Evolutionary conservation across 2,113 vertebrate species (phyloP).

Genomic region (Pituophis catenifer): DNA sequence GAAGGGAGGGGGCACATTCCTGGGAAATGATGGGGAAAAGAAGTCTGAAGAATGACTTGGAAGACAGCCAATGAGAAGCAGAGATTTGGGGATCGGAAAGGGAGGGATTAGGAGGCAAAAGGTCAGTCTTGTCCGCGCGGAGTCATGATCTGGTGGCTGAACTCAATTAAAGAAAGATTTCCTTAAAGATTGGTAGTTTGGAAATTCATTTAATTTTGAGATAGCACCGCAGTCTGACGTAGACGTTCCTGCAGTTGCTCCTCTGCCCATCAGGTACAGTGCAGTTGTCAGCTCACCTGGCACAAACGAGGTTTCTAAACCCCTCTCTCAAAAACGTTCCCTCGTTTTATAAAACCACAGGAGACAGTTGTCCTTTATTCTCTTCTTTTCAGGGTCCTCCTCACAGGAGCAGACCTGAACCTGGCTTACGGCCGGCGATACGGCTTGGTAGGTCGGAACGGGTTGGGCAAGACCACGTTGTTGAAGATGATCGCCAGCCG

Average conservation of each 20-base stretch:
- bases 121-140: too few relatives aligned
- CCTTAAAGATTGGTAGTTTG: too few relatives aligned
- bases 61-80: too few relatives aligned
- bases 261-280: not conserved
- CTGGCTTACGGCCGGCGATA: constrained; percentile 87
- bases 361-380: not conserved
- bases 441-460: constrained; percentile 91
- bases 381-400: constrained; percentile 75
- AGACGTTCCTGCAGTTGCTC: not conserved
- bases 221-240: too few relatives aligned
- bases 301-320: not conserved
- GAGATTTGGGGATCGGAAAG: too few relatives aligned
- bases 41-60: too few relatives aligned
- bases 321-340: not conserved
- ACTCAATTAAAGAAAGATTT: too few relatives aligned
- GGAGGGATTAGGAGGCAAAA: too few relatives aligned
- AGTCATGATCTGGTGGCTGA: too few relatives aligned
- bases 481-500: constrained; percentile 94
- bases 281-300: not conserved
- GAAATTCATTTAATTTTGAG: too few relatives aligned
- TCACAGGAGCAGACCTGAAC: constrained; percentile 89
- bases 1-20: too few relatives aligned
- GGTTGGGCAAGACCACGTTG: constrained; percentile 93
- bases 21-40: too few relatives aligned
- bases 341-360: not conserved